A percentile compares a stretch with the other conserved stretches of the same genome.
phyloP scores from a whole-genome alignment of 2,113 vertebrate species.

The Rhinopithecus roxellana region DNA sequence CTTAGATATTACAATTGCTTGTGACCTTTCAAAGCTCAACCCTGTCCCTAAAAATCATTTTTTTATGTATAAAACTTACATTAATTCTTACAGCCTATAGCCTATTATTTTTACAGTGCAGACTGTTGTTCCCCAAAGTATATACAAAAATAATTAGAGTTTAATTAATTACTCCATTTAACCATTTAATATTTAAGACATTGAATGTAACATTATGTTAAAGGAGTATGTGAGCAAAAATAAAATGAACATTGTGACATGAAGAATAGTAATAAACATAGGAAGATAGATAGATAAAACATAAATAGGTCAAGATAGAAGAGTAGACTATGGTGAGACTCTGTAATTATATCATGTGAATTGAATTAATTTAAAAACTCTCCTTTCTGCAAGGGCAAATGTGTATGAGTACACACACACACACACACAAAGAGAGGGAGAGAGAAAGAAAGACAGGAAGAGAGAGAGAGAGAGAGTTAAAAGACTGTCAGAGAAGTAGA shows the following conservation, averaged over 20 bases:
- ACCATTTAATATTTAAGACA: background rate
- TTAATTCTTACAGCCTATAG: background rate
- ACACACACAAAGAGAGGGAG: background rate
- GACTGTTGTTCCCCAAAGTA: background rate
- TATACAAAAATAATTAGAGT: background rate
- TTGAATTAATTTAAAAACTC: slow-evolving; percentile 26
- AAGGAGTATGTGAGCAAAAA: background rate
- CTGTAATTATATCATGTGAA: background rate
- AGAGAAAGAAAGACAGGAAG: no score
- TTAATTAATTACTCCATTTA: background rate
- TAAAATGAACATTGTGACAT: background rate
- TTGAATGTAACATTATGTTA: background rate
- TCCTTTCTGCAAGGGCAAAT: background rate
- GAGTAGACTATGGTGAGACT: background rate
- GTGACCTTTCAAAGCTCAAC: background rate
- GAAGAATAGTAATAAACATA: background rate
- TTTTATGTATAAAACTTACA: background rate
- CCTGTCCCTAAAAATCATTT: background rate
- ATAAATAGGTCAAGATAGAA: background rate
- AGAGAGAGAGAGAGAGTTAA: background rate
- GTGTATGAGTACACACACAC: background rate
- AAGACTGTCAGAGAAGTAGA: slow-evolving; percentile 10
- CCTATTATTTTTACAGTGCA: background rate
- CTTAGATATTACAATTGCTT: background rate
- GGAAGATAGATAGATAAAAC: background rate